Conservation (phyloP, 2,113 vertebrate genomes). For the Malurus elegans region DNA sequence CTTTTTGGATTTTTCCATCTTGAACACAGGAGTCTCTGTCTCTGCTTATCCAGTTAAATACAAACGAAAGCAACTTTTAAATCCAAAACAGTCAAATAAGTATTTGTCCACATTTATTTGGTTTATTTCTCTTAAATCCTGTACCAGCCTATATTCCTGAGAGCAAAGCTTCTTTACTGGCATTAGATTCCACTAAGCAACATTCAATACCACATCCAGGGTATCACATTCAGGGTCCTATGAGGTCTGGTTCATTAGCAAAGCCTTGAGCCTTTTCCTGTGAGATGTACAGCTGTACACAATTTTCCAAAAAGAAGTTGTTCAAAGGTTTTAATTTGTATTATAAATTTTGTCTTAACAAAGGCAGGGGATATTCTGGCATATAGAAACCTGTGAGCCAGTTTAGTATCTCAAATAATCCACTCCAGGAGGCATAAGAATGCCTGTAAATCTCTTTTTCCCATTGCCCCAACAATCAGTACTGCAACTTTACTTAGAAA, state of each 20-base stretch:
- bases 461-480: not conserved
- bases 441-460: not conserved
- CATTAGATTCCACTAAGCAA: not conserved
- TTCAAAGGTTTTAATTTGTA: not conserved
- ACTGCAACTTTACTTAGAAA: not conserved
- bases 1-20: not conserved
- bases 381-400: not conserved
- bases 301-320: not conserved
- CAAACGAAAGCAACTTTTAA: not conserved
- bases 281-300: not conserved
- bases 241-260: not conserved
- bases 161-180: not conserved
- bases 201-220: accelerated
- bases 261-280: not conserved
- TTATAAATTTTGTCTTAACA: not conserved
- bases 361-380: not conserved
- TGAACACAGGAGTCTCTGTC: not conserved
- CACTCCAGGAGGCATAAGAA: not conserved
- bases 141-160: not conserved
- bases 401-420: not conserved
- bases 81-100: not conserved
- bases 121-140: not conserved
- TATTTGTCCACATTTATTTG: not conserved
- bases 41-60: not conserved
- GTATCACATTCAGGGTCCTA: accelerated